Evolutionary conservation across 2,797 vertebrate genomes (phyloP).

Genomic region (Sebastolobus altivelis): DNA sequence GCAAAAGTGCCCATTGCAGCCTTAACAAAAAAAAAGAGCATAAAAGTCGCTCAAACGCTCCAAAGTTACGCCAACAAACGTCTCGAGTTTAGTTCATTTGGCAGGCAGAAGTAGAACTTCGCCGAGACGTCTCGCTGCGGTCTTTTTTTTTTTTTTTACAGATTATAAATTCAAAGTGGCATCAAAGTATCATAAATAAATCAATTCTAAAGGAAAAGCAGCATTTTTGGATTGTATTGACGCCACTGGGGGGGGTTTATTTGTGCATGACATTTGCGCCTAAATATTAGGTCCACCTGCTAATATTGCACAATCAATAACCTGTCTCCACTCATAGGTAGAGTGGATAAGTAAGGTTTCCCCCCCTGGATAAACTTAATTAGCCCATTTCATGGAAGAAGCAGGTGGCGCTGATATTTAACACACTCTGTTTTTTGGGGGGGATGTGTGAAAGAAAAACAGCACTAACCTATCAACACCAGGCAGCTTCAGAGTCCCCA

Average conservation of each 20-base stretch:
- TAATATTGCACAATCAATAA: conserved; percentile 36
- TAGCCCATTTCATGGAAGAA: conserved; percentile 43
- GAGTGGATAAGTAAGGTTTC: conserved; percentile 31
- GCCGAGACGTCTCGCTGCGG: background rate
- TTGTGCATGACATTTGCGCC: conserved; percentile 12
- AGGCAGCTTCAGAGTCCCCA: conserved; percentile 57
- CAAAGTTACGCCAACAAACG: conserved; percentile 15
- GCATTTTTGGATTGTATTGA: conserved; percentile 15
- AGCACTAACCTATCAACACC: conserved; percentile 69
- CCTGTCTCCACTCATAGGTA: background rate
- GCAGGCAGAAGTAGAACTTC: conserved; percentile 27
- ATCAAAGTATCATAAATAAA: conserved; percentile 39
- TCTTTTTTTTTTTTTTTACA: conserved; percentile 16
- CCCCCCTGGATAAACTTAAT: conserved; percentile 51
- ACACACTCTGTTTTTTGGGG: conserved; percentile 20
- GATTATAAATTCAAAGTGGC: conserved; percentile 40
- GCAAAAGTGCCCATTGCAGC: conserved; percentile 25
- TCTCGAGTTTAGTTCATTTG: conserved; percentile 40
- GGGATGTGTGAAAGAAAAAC: conserved; percentile 62
- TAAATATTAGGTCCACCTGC: conserved; percentile 18
- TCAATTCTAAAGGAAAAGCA: conserved; percentile 10
- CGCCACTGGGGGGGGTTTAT: conserved; percentile 20
- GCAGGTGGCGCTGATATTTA: conserved; percentile 58
- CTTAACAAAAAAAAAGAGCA: background rate
- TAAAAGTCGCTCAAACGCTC: conserved; percentile 7